A percentile compares a stretch with the other conserved stretches of the same genome.
These are phyloP conservation scores for Apoda limacodes DNA, from an alignment of 2,888 invertebrate genomes.

Conservation along the genomic window DNA sequence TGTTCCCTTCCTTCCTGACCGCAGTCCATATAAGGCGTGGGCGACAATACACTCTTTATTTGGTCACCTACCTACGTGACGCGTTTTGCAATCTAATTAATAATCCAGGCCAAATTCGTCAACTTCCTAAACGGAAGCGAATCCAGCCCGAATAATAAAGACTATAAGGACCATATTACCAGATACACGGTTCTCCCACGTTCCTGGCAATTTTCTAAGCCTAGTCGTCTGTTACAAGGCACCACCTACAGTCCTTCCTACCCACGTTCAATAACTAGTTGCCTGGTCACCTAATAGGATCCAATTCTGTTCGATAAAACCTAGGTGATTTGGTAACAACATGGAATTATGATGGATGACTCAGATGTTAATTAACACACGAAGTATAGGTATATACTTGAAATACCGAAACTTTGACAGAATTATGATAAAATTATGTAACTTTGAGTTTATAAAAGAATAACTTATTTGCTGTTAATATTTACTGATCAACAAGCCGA, in stretches of 20 bases:
- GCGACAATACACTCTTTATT: slow-evolving; percentile 48
- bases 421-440: no score
- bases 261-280: slow-evolving; percentile 61
- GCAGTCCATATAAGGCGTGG: slow-evolving; percentile 44
- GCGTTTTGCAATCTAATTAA: slow-evolving; percentile 50
- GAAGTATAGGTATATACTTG: no score
- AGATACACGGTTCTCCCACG: no score
- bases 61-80: slow-evolving; percentile 62
- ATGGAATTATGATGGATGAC: no score
- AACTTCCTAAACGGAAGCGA: slow-evolving; percentile 33
- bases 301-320: no score
- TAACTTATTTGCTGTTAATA: no score
- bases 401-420: no score
- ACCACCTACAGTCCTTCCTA: slow-evolving; percentile 54
- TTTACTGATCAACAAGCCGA: no score
- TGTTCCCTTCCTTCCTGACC: slow-evolving; percentile 56
- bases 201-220: slow-evolving; percentile 43
- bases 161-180: slow-evolving; percentile 38
- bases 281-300: no score
- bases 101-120: slow-evolving; percentile 58
- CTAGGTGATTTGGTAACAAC: no score
- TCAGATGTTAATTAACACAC: no score
- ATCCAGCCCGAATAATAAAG: slow-evolving; percentile 37
- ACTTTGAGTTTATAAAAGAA: no score
- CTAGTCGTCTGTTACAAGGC: slow-evolving; percentile 55